phyloP scores from a whole-genome alignment of 2,797 vertebrate genomes.

The Coluber constrictor region DNA sequence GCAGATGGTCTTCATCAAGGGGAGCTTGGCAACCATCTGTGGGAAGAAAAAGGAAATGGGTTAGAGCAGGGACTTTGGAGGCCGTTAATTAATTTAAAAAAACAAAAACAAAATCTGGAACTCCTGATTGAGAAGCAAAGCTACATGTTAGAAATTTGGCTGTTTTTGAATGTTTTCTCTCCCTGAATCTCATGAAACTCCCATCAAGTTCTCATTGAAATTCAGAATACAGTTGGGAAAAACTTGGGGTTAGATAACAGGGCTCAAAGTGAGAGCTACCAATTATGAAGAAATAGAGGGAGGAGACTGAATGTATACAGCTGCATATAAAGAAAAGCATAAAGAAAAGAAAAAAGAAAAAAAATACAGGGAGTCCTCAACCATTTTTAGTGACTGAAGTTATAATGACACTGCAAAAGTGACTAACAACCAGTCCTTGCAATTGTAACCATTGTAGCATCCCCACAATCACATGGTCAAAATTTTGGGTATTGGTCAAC shows the following conservation, averaged over 20 bases:
- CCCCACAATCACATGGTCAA: not conserved
- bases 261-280: not conserved
- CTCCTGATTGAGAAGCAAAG: not conserved
- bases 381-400: not conserved
- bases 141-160: not conserved
- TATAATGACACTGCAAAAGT: not conserved
- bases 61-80: not conserved
- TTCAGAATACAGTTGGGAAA: not conserved
- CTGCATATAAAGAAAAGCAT: no score
- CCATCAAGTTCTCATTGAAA: not conserved
- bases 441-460: not conserved
- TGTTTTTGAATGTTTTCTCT: not conserved
- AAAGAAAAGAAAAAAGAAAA: no score
- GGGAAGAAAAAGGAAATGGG: not conserved
- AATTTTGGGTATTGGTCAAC: not conserved
- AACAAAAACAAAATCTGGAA: not conserved
- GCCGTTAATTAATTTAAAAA: not conserved
- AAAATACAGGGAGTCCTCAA: not conserved
- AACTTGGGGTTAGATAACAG: not conserved
- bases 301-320: no score
- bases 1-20: constrained; percentile 88
- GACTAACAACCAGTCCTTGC: not conserved
- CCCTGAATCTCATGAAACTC: not conserved
- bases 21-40: constrained; percentile 88
- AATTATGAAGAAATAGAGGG: not conserved